Conservation (phyloP, 1,140 invertebrate genomes). For the Drosophila guanche region DNA sequence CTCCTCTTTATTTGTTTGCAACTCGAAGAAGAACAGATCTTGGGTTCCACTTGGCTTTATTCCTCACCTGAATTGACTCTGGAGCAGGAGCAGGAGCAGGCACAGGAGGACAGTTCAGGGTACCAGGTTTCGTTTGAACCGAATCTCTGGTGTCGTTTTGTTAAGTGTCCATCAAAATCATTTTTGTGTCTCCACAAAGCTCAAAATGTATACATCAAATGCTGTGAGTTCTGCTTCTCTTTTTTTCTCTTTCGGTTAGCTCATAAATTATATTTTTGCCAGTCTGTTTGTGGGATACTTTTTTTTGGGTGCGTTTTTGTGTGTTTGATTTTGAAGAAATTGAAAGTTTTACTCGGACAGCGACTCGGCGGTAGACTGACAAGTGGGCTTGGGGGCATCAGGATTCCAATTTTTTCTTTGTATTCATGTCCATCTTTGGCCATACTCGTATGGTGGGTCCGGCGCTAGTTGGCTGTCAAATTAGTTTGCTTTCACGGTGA, state of each 20-base stretch:
- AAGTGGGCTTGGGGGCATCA: slow-evolving; percentile 48
- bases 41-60: slow-evolving; percentile 17
- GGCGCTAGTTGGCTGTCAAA: slow-evolving; percentile 77
- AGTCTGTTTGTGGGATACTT: slow-evolving; percentile 25
- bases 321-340: slow-evolving; percentile 43
- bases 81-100: not conserved
- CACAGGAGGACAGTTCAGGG: not conserved
- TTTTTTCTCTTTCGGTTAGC: slow-evolving; percentile 41
- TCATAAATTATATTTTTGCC: slow-evolving; percentile 75
- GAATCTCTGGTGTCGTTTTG: slow-evolving; percentile 75
- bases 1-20: slow-evolving; percentile 20
- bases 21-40: slow-evolving; percentile 37
- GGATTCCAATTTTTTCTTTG: slow-evolving; percentile 19
- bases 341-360: slow-evolving; percentile 50
- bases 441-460: slow-evolving; percentile 19
- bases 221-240: slow-evolving; percentile 34
- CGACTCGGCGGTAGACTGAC: slow-evolving; percentile 47
- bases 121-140: slow-evolving; percentile 6
- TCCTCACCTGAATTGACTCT: slow-evolving; percentile 46
- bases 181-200: slow-evolving; percentile 77
- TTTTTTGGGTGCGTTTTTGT: slow-evolving; percentile 12
- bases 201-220: slow-evolving; percentile 81
- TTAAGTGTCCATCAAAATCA: slow-evolving; percentile 82
- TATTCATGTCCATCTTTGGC: slow-evolving; percentile 6
- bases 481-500: slow-evolving; percentile 73